Evolutionary conservation across 2,113 vertebrate genomes (phyloP), one percentile per base, ranked within the genome.

Genomic region (Xyliphius kryptos): DNA sequence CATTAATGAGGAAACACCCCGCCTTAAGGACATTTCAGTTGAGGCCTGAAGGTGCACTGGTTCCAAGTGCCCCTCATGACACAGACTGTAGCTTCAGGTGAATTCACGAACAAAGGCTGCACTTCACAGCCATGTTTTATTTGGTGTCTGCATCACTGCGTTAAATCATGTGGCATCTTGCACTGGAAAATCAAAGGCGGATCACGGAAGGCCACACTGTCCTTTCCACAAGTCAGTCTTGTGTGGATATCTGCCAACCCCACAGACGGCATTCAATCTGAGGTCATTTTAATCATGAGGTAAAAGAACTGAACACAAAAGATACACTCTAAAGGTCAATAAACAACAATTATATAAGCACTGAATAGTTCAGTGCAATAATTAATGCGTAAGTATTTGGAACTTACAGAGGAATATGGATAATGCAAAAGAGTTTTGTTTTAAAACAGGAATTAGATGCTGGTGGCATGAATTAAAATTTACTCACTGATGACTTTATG

Each of bases 71-170:
- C 47, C 53, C 65, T 72, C 65, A 60, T 67, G 60, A 68, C 53
- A 38, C 17, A 20, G 41, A 36, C 52, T 49, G 15, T 58, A 61
- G 70, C 70, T 54, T 10, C 43, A 51, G 50, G 66, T 72, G 50
- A 55, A 64, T 32, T 53, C 17, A 57, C 32, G 63, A 68, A 72
- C 70, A 72, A 72, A 63, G 61, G 20, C 66, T 36, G 65, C 40
- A 49, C 26, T 72, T 72, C 54, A 72, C 48, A 36, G 61, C 11
- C 4, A 48, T 32, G 14, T 63, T 11, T 9, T n/a, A 38, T 8
- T 17, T 14, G 63, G 40, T 36, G 22, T 47, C 36, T 12, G 6
- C 51, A 52, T 38, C 21, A 15, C 41, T 20, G 37, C 22, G 50
- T 49, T 41, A 41, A 57, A 58, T 67, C 64, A 67, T 63, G 64